Base-by-base conservation (phyloP, 1,140 invertebrate genomes). In the Centruroides vittatus region DNA sequence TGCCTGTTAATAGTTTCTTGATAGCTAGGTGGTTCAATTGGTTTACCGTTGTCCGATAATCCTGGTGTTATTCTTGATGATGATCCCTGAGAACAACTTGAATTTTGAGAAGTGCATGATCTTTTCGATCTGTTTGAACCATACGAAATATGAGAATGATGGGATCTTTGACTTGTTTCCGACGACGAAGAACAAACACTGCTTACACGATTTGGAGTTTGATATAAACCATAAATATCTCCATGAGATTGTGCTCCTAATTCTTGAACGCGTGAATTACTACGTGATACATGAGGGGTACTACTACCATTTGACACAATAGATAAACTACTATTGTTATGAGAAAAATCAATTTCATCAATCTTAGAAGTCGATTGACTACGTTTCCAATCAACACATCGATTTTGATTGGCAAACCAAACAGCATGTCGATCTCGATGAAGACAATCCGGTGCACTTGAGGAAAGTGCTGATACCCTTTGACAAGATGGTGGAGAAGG, bases 251-350 rank as follows among this genome's bases (percentile, higher is more conserved):
- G 62, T 36, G 64, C 55, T 35, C 59, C 58, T 10, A 65, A 35
- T 47, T 60, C 60, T 56, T 64, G 61, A 12, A 59, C 76, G n/a
- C 77, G 65, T 5, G 76, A 78, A 65, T 78, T 79, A 35, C 75
- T 78, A 13, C 78, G 65, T 8, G 77, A 78, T 1, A 79, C 75
- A 60, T 78, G 76, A 13, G 78, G 78, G 0, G 78, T 79, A 51
- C 76, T 78, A 66, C 78, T 77, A 59, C 78, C 77, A 63, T 78
- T 77, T 23, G 60, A 65, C 12, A 62, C 64, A 7, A 65, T 23
- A 5, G 75, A 77, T 41, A 79, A 63, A 3, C 77, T 79, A 55
- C 76, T 78, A 3, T 77, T 78, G 64, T 78, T 75, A 58, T 76
- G 75, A 34, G 72, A 73, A 7, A 67, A 64, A 55, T 73, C 73